Conservation (phyloP, 2,113 vertebrate species). For the Thermophis baileyi region DNA sequence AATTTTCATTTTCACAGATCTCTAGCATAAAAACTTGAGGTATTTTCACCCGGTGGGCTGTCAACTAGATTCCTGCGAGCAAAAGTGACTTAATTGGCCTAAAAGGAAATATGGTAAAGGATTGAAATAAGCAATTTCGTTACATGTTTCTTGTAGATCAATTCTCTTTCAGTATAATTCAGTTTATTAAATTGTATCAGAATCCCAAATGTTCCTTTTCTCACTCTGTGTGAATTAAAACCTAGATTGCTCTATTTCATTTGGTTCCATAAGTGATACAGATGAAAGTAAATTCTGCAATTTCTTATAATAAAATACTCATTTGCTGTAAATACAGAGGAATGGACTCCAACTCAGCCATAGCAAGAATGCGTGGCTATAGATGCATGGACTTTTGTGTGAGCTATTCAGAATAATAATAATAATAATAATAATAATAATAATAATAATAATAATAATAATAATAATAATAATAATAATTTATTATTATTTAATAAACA, state of each 20-base stretch:
- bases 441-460: too few relatives aligned
- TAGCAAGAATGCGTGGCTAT: not conserved
- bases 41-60: not conserved
- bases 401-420: not conserved
- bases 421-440: too few relatives aligned
- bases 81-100: not conserved
- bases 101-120: not conserved
- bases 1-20: conserved; percentile 23
- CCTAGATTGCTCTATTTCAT: not conserved
- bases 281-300: not conserved
- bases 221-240: not conserved
- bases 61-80: not conserved
- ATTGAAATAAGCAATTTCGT: conserved; percentile 36
- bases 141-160: conserved; percentile 16
- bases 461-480: too few relatives aligned
- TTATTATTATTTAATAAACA: not conserved
- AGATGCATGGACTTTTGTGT: not conserved
- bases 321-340: not conserved
- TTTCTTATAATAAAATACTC: not conserved
- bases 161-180: conserved; percentile 53
- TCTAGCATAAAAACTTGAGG: not conserved
- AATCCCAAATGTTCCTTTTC: not conserved
- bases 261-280: not conserved
- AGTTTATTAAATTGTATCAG: conserved; percentile 24
- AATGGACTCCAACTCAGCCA: not conserved